Evolutionary conservation across 2,888 invertebrate genomes (phyloP), one percentile per base, ranked within the genome.

Genomic region (Nebria brevicollis): DNA sequence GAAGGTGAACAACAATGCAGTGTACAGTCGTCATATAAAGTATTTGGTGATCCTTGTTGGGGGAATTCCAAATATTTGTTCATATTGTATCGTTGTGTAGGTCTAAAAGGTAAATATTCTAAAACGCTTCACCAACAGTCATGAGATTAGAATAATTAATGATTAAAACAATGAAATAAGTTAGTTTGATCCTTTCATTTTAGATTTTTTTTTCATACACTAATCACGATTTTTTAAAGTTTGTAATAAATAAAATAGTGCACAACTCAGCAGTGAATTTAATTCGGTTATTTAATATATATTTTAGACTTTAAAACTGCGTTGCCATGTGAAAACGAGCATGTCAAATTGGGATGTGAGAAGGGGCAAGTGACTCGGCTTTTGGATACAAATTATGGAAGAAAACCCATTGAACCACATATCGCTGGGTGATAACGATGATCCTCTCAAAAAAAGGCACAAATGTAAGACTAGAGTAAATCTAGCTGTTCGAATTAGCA

Each of bases 371-470:
- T 79, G 26, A 66, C 74, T 66, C 73, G 74, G 20, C 75, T 79
- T 42, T 66, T 79, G 13, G 74, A 79, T 13, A 74, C 66, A 34
- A 79, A 79, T 43, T 79, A 79, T 75, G 79, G 79, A 6, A 34
- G 79, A 66, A 79, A 73, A 43, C 43, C 43, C 43, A 43, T 1
- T 1, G 1, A 43, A 43, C 10, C 43, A 0, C 0, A 8, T 8
- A 43, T 8, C 10, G 0, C 7, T 43, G 43, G 43, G 20, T 20
- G 20, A 20, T 20, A n/a, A n/a, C 20, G 20, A 20, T 20, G 1
- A 20, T 1, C 0, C 1, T 20, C 20, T 1, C 20, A 20, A 20
- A 20, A 20, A 20, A 20, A 20, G 0, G 0, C 20, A 20, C 20
- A 20, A 20, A 20, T 20, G 20, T 20, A 20, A 20, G 20, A 20